phyloP scores from a whole-genome alignment of 2,797 vertebrate genomes.

The Hemitrygon akajei region DNA sequence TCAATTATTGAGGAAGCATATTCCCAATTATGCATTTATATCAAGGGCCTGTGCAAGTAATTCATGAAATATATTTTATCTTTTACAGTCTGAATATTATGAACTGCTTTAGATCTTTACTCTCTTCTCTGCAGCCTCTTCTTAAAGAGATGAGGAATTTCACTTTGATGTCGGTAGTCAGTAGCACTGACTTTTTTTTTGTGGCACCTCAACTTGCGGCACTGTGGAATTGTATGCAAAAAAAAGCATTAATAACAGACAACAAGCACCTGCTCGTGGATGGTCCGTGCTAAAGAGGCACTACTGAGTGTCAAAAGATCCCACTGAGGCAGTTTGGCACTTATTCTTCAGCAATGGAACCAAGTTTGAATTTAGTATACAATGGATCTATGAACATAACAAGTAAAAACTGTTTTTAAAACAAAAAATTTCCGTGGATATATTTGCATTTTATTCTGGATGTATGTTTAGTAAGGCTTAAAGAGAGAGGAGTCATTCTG shows the following conservation, averaged over 20 bases:
- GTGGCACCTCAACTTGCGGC: constrained; percentile 4
- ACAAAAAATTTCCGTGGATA: background rate
- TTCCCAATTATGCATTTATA: constrained; percentile 32
- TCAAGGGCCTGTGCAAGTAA: constrained; percentile 26
- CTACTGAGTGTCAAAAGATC: constrained; percentile 15
- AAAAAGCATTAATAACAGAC: constrained; percentile 12
- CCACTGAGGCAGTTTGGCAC: constrained; percentile 4
- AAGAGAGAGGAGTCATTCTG: background rate
- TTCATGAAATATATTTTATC: constrained; percentile 11
- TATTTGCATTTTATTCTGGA: constrained; percentile 34
- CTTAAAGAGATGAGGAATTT: background rate
- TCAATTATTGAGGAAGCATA: constrained; percentile 27
- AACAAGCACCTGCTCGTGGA: background rate
- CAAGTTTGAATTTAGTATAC: constrained; percentile 17
- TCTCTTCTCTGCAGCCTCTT: background rate
- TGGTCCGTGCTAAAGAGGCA: constrained; percentile 2
- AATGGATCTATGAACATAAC: background rate
- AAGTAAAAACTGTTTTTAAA: background rate
- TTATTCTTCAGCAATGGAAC: constrained; percentile 22
- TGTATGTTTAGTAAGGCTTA: constrained; percentile 24
- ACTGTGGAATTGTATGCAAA: background rate
- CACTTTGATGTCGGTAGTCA: background rate
- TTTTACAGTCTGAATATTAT: constrained; percentile 1
- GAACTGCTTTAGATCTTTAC: constrained; percentile 23
- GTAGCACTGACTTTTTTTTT: constrained; percentile 6